phyloP scores from a whole-genome alignment of 2,888 invertebrate genomes.

The Euspilapteryx auroguttella region DNA sequence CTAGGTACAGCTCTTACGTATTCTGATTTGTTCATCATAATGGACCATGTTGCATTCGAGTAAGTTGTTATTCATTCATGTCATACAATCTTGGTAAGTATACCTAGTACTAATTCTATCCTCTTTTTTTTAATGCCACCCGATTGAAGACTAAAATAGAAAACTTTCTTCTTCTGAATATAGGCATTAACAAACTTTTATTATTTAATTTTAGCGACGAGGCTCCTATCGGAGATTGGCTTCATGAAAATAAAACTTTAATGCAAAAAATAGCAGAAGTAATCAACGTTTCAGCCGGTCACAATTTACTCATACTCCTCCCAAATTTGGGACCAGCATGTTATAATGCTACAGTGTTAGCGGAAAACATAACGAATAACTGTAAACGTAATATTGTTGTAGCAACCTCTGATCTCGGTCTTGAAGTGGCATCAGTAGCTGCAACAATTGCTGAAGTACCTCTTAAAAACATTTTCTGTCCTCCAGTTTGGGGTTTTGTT shows the following conservation, averaged over 20 bases:
- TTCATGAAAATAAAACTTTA: conserved; percentile 21
- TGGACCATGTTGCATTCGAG: conserved; percentile 43
- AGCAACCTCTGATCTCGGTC: conserved; percentile 58
- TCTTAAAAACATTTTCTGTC: conserved; percentile 51
- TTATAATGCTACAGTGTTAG: conserved; percentile 56
- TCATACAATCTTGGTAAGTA: no score
- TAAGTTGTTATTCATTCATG: no score
- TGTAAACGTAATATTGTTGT: conserved; percentile 53
- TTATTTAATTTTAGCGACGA: conserved; percentile 14
- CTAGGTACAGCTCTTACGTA: conserved; percentile 42
- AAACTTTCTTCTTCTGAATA: neutral
- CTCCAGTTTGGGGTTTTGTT: conserved; percentile 67
- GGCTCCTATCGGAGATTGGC: conserved; percentile 33
- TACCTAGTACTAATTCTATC: no score
- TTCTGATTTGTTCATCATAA: conserved; percentile 51
- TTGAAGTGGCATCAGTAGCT: conserved; percentile 33
- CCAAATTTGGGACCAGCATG: conserved; percentile 60
- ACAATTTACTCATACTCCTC: conserved; percentile 47
- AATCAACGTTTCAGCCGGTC: conserved; percentile 49
- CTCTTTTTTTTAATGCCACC: no score
- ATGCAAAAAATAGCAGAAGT: conserved; percentile 42
- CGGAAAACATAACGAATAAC: conserved; percentile 28
- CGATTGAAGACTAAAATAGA: no score
- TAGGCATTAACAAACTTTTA: neutral
- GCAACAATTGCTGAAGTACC: conserved; percentile 46